Percentiles rank a stretch among this genome's conserved stretches.
These are phyloP conservation scores for Clistopyga incitator DNA, from an alignment of 2,888 invertebrate species.

Conservation along the genomic window DNA sequence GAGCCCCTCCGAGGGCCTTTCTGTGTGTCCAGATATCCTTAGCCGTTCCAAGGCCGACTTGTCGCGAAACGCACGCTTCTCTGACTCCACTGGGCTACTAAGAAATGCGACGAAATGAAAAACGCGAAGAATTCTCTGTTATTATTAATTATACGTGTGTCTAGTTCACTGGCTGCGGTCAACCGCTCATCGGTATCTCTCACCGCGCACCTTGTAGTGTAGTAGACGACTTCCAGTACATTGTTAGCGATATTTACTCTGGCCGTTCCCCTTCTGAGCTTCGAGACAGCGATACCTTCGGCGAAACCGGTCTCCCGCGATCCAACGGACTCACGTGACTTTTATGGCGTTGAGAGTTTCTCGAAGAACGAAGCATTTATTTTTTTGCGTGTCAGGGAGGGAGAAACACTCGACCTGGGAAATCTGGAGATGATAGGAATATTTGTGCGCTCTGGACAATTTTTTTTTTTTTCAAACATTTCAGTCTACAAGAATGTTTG, in stretches of 20 bases:
- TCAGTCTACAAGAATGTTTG: too few relatives aligned
- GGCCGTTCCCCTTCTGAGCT: neutral
- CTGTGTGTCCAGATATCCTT: constrained; percentile 12
- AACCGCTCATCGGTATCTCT: constrained; percentile 1
- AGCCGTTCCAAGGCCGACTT: neutral
- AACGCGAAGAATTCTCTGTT: constrained; percentile 29
- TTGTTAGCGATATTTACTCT: constrained; percentile 6
- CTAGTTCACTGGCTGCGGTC: constrained; percentile 11
- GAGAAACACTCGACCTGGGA: neutral
- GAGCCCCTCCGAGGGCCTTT: neutral
- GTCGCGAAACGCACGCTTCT: neutral
- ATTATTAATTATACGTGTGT: neutral
- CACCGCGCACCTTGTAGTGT: neutral
- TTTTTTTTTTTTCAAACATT: too few relatives aligned
- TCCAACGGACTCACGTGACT: constrained; percentile 8
- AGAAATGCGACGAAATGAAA: neutral
- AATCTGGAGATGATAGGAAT: too few relatives aligned
- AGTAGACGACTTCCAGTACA: neutral
- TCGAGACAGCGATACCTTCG: constrained; percentile 8
- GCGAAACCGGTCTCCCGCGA: constrained; percentile 28
- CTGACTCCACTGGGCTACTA: neutral
- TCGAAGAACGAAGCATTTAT: constrained; percentile 1
- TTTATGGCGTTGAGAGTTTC: constrained; percentile 7
- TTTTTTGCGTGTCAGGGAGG: neutral
- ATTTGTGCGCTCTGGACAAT: too few relatives aligned